Evolutionary conservation across 2,888 invertebrate species (phyloP).

Genomic region (Caradrina kadenii): DNA sequence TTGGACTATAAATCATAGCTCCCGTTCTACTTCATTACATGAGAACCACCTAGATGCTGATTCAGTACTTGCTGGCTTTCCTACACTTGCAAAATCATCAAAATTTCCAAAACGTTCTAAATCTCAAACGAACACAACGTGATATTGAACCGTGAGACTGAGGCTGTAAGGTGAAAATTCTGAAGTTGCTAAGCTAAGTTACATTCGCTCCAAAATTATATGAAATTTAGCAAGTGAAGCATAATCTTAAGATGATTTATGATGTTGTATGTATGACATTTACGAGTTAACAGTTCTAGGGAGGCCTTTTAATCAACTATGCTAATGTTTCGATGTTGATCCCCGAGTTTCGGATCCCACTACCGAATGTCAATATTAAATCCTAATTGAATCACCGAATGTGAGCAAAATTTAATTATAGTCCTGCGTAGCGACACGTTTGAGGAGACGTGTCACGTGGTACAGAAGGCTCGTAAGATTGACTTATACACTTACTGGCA

Average conservation of each 20-base stretch:
- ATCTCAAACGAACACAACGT: conserved; percentile 25
- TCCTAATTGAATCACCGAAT: conserved; percentile 86
- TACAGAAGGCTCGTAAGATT: conserved; percentile 29
- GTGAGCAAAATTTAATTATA: conserved; percentile 84
- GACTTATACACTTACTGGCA: conserved; percentile 17
- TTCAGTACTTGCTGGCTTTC: conserved; percentile 84
- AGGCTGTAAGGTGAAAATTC: conserved; percentile 62
- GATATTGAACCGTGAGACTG: conserved; percentile 63
- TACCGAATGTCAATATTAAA: conserved; percentile 86
- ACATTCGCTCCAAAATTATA: conserved; percentile 72
- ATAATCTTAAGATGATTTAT: conserved; percentile 90
- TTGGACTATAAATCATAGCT: conserved; percentile 87
- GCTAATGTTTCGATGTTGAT: conserved; percentile 88
- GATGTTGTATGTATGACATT: conserved; percentile 88
- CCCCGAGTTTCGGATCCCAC: conserved; percentile 75
- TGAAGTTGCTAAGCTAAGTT: conserved; percentile 62
- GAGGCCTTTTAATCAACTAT: conserved; percentile 90
- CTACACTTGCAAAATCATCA: conserved; percentile 79
- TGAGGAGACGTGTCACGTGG: conserved; percentile 52
- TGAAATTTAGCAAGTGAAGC: conserved; percentile 83
- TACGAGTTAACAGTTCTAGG: conserved; percentile 87
- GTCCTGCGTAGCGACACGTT: conserved; percentile 70
- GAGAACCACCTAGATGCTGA: conserved; percentile 84
- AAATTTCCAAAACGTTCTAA: conserved; percentile 66
- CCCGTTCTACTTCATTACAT: conserved; percentile 81